These are phyloP conservation scores for Diglossa cyanea DNA, from an alignment of 2,797 vertebrate species.

Conservation along the genomic window DNA sequence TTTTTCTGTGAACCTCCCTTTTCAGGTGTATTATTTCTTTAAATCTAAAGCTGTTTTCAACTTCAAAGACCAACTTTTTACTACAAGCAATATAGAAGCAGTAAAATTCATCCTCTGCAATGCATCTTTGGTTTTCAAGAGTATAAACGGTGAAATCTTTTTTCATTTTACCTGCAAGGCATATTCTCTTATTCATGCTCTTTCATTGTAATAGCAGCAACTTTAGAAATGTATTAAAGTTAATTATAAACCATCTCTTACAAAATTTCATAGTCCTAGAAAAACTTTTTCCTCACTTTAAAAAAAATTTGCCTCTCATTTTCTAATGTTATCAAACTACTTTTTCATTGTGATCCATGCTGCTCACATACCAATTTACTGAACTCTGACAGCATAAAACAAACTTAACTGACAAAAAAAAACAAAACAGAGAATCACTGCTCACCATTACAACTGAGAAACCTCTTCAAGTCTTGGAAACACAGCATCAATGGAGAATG, in stretches of 20 bases:
- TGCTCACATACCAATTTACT: not conserved
- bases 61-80: conserved; percentile 58
- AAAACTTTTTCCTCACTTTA: not conserved
- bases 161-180: conserved; percentile 49
- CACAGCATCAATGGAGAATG: not conserved
- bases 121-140: conserved; percentile 40
- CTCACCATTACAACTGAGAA: not conserved
- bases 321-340: conserved; percentile 17
- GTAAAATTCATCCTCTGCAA: conserved; percentile 42
- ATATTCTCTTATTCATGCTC: conserved; percentile 49
- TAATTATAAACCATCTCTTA: conserved; percentile 33
- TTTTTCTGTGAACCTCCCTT: conserved; percentile 23
- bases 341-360: not conserved
- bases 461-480: not conserved
- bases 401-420: not conserved
- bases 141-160: not conserved
- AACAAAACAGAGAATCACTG: not conserved
- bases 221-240: conserved; percentile 28
- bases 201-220: conserved; percentile 44
- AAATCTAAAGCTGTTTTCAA: conserved; percentile 35
- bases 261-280: conserved; percentile 8
- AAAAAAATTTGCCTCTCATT: not conserved
- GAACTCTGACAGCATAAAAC: conserved; percentile 23
- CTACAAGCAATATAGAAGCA: conserved; percentile 37
- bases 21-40: conserved; percentile 5